Base-by-base conservation (phyloP, 2,888 invertebrate species). In the Nesidiocoris tenuis region DNA sequence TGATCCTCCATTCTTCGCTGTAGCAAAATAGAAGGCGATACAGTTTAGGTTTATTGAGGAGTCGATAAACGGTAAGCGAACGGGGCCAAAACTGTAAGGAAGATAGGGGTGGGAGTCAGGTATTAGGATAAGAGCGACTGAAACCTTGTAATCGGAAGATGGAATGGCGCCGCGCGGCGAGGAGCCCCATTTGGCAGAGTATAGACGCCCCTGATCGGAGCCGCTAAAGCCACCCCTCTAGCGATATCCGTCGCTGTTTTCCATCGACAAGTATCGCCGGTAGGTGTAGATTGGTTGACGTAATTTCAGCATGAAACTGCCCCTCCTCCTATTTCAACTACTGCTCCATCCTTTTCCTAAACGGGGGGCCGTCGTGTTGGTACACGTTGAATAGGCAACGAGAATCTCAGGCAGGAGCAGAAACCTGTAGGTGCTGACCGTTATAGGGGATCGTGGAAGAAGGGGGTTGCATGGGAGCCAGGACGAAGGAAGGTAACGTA, bases 91-190 rank as follows among this genome's bases (percentile, higher is more conserved):
- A 18, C 21, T 22, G 65, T 23, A 39, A 39, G 7, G 16, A 25
- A 2, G 39, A 39, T 12, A 25, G 39, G 55, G 67, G 21, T 7
- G 64, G 25, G 17, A 9, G 25, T 17, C 24, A 24, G 68, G 55
- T 68, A 68, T 57, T 57, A 68, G 57, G 68, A 68, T 57, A 23
- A 68, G 68, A 57, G 17, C 56, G 59, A 57, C 57, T 68, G 68
- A 57, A 68, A 68, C 68, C 68, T 68, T 68, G 68, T 57, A 68
- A 57, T 68, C 57, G 68, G 68, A 68, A 68, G 57, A 68, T 68
- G 57, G 68, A 57, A 57, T 57, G 59, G 24, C 22, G 12, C 39
- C 39, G 67, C 3, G 66, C 16, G 18, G 66, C 18, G 68, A 22
- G 57, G 23, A 57, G 56, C 23, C 57, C 68, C 68, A 68, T 68